Conservation (phyloP, 23 tunicate species). For the Clavelina lepadiformis region DNA sequence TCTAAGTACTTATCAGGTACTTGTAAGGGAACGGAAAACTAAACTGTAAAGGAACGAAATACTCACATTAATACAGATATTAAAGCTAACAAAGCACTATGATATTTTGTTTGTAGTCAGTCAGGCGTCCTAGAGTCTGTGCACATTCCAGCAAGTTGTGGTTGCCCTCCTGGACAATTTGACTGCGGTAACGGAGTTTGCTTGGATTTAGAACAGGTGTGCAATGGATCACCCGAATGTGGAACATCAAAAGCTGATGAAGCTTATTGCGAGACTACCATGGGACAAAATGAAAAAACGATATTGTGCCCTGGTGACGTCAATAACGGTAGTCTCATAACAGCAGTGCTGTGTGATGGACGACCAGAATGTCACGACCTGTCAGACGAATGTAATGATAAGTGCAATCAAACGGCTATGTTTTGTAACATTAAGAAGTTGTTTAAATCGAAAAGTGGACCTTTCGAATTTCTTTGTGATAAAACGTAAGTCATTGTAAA, state of each 20-base stretch:
- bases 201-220: slow-evolving; percentile 18
- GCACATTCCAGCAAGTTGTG: no score
- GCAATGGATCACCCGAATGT: slow-evolving; percentile 53
- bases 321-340: slow-evolving; percentile 17
- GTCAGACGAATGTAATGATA: slow-evolving; percentile 53
- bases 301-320: slow-evolving; percentile 67
- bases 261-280: slow-evolving; percentile 15
- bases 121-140: no score
- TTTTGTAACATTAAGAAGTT: slow-evolving; percentile 29
- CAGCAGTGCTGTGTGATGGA: slow-evolving; percentile 54
- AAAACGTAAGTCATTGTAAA: slow-evolving; percentile 23
- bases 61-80: no score
- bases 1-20: no score
- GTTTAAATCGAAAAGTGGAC: slow-evolving; percentile 21
- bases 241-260: slow-evolving; percentile 31
- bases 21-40: no score
- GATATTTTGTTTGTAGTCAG: no score
- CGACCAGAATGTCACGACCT: slow-evolving; percentile 58
- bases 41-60: no score
- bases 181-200: slow-evolving; percentile 46
- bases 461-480: slow-evolving; percentile 47
- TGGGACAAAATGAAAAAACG: background rate
- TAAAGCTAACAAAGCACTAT: no score
- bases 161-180: slow-evolving; percentile 38
- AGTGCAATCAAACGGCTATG: slow-evolving; percentile 29